phyloP scores from a whole-genome alignment of 2,797 vertebrate genomes.

The Odontamblyopus lacepedii region DNA sequence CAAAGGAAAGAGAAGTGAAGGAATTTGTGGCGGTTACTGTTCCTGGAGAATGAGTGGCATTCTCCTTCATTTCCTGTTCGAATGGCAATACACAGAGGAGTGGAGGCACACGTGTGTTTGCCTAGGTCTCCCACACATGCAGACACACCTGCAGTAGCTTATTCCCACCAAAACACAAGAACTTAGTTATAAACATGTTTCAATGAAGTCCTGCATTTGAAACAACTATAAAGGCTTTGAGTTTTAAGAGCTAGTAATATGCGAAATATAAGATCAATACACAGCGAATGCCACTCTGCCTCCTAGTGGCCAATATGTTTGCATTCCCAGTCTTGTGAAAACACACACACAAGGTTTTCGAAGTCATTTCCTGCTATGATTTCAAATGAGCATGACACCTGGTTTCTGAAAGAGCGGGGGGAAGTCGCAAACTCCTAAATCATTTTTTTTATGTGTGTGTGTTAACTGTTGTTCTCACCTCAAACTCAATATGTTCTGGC shows the following conservation, averaged over 20 bases:
- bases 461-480: conserved; percentile 11
- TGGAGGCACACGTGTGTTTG: conserved; percentile 49
- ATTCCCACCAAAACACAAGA: neutral
- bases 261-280: neutral
- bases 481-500: conserved; percentile 49
- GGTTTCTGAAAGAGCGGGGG: neutral
- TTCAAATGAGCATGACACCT: conserved; percentile 9
- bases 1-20: conserved; percentile 45
- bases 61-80: conserved; percentile 79
- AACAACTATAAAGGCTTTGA: neutral
- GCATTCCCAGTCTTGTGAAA: conserved; percentile 2
- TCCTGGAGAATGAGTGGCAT: conserved; percentile 76
- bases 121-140: conserved; percentile 22
- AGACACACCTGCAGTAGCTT: conserved; percentile 26
- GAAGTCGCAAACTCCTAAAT: neutral
- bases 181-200: neutral
- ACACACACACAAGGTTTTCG: neutral
- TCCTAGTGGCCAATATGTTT: conserved; percentile 63
- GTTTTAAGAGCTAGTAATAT: neutral
- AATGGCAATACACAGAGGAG: conserved; percentile 41
- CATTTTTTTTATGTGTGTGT: neutral
- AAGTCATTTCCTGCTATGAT: conserved; percentile 1
- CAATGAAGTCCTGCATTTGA: neutral
- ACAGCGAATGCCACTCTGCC: conserved; percentile 51
- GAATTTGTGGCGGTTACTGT: conserved; percentile 59